phyloP scores from a whole-genome alignment of 53 echinoderm and acorn worm species.

The Echinarachnius parma region DNA sequence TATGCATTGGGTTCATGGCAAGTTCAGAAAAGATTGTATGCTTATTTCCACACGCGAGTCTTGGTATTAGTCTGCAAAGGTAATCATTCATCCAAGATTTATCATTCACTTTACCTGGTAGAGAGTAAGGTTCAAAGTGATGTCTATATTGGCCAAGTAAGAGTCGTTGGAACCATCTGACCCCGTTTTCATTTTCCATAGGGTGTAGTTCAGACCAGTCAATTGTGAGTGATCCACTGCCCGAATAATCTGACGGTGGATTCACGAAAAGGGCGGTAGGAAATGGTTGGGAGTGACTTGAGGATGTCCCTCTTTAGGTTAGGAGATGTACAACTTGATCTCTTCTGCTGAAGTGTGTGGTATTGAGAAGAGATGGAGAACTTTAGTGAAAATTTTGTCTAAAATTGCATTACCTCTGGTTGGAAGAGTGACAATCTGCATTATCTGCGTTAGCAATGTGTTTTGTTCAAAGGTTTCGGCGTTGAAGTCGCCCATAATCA shows the following conservation, averaged over 20 bases:
- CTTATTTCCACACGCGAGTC: no score
- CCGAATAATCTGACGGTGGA: slow-evolving; percentile 44
- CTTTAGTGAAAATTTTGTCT: slow-evolving; percentile 42
- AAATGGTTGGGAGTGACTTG: background rate
- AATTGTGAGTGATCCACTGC: slow-evolving; percentile 24
- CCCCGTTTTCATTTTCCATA: background rate
- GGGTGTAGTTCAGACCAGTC: slow-evolving; percentile 22
- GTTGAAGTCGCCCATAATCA: slow-evolving; percentile 51
- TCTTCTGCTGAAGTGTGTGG: slow-evolving; percentile 13
- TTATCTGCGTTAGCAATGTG: background rate
- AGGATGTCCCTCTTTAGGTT: background rate
- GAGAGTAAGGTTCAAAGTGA: slow-evolving; percentile 25
- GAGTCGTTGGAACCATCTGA: slow-evolving; percentile 2
- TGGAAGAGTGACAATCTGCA: slow-evolving; percentile 13
- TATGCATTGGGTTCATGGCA: slow-evolving; percentile 25
- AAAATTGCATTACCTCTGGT: slow-evolving; percentile 24
- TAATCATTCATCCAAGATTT: slow-evolving; percentile 53
- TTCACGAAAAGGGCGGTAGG: slow-evolving; percentile 34
- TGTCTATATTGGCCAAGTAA: slow-evolving; percentile 19
- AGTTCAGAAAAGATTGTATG: no score
- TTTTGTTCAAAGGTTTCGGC: slow-evolving; percentile 23
- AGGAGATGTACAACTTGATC: slow-evolving; percentile 8
- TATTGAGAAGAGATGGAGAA: no score
- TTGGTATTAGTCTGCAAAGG: slow-evolving; percentile 19
- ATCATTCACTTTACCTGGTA: slow-evolving; percentile 20